Conservation (phyloP, 2,888 invertebrate genomes). For the Xestia c-nigrum region DNA sequence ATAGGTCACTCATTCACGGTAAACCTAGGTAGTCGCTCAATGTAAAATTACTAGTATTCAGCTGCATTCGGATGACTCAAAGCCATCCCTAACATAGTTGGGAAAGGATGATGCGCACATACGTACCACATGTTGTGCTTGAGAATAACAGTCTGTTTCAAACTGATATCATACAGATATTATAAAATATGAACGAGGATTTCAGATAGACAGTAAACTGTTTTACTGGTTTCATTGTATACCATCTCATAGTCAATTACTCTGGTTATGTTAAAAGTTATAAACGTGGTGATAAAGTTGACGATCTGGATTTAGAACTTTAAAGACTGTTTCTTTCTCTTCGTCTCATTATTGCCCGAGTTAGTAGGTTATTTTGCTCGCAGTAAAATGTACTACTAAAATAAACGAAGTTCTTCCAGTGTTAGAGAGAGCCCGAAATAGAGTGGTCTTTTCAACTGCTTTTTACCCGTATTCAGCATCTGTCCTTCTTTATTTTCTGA, state of each 20-base stretch:
- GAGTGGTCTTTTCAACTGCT: neutral
- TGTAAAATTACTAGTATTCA: too few relatives aligned
- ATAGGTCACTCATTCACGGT: too few relatives aligned
- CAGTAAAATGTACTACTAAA: slow-evolving; percentile 11
- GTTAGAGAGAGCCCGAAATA: neutral
- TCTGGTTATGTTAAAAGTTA: slow-evolving; percentile 70
- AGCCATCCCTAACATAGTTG: too few relatives aligned
- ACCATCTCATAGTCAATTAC: slow-evolving; percentile 67
- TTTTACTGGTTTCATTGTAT: slow-evolving; percentile 29
- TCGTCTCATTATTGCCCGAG: slow-evolving; percentile 1
- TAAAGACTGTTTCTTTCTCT: slow-evolving; percentile 18
- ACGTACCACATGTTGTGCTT: too few relatives aligned
- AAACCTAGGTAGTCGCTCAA: too few relatives aligned
- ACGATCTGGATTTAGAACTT: slow-evolving; percentile 27
- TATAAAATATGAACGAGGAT: neutral
- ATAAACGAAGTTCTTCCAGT: neutral
- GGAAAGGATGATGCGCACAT: too few relatives aligned
- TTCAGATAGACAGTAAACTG: slow-evolving; percentile 14
- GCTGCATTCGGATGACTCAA: too few relatives aligned
- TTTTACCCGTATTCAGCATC: neutral
- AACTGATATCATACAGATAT: neutral
- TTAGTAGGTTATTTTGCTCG: neutral
- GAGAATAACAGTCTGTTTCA: too few relatives aligned
- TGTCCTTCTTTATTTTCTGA: neutral
- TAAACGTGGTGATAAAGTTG: slow-evolving; percentile 60